Percentiles rank a stretch among this genome's conserved stretches.
Evolutionary conservation across 1,140 invertebrate genomes (phyloP).

Genomic region (Kradibia gibbosae): DNA sequence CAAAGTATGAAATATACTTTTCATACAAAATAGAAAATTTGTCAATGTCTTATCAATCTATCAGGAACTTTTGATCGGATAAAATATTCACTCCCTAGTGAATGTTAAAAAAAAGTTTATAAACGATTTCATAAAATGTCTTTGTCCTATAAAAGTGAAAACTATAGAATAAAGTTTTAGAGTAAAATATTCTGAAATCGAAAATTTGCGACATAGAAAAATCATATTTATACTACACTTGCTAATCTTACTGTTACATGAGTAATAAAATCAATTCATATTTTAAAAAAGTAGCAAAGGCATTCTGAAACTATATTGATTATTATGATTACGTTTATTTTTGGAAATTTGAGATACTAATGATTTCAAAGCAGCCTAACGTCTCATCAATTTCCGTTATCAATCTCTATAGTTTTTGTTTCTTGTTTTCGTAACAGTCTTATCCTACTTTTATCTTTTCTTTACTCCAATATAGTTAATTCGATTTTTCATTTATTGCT

Average conservation of each 20-base stretch:
- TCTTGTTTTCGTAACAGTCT: too few relatives aligned
- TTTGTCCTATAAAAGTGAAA: background rate
- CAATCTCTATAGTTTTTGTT: background rate
- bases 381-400: background rate
- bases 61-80: background rate
- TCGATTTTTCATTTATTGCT: background rate
- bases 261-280: background rate
- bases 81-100: conserved; percentile 3
- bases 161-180: background rate
- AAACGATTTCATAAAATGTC: conserved; percentile 4
- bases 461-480: background rate
- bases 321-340: background rate
- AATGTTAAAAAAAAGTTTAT: background rate
- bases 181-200: background rate
- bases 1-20: conserved; percentile 5
- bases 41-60: conserved; percentile 4
- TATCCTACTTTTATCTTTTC: background rate
- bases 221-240: background rate
- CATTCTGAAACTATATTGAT: background rate
- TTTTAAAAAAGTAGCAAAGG: background rate
- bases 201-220: too few relatives aligned
- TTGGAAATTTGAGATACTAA: background rate
- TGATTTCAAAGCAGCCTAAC: background rate
- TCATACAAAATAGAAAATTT: conserved; percentile 3
- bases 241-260: background rate